Conservation (phyloP, 2,888 invertebrate species). For the Temnothorax rugatulus region DNA sequence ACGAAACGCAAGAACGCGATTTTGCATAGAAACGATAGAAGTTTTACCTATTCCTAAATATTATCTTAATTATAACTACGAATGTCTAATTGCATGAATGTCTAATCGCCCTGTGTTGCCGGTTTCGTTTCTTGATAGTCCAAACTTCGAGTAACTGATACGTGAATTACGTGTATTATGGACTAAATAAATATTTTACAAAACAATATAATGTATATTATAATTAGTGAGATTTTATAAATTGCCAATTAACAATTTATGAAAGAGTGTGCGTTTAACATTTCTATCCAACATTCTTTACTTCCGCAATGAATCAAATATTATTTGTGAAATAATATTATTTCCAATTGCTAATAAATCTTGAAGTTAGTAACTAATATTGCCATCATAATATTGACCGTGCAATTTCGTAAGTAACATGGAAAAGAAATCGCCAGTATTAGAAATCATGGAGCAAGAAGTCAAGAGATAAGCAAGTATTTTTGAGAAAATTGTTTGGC, state of each 20-base stretch:
- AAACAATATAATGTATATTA: not conserved
- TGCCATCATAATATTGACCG: not conserved
- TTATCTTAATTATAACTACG: slow-evolving; percentile 9
- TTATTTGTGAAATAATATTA: not conserved
- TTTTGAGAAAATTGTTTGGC: slow-evolving; percentile 46
- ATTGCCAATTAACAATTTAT: slow-evolving; percentile 6
- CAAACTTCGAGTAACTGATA: not conserved
- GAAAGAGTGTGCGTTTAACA: not conserved
- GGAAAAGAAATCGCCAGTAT: slow-evolving; percentile 11
- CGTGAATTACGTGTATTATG: not conserved
- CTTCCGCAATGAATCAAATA: not conserved
- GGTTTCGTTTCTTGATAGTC: not conserved
- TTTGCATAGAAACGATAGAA: not conserved
- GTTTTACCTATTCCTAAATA: slow-evolving; percentile 16
- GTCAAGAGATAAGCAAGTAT: slow-evolving; percentile 28
- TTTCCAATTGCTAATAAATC: not conserved
- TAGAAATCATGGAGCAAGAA: slow-evolving; percentile 1
- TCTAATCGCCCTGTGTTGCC: not conserved
- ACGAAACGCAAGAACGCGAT: slow-evolving; percentile 1
- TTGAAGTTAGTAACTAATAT: slow-evolving; percentile 11
- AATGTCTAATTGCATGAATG: slow-evolving; percentile 12
- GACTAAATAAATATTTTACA: not conserved
- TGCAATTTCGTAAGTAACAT: not conserved
- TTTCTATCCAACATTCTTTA: slow-evolving; percentile 7
- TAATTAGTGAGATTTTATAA: not conserved